Evolutionary conservation across 2,113 vertebrate genomes (phyloP).

Genomic region (Ammodytes marinus): DNA sequence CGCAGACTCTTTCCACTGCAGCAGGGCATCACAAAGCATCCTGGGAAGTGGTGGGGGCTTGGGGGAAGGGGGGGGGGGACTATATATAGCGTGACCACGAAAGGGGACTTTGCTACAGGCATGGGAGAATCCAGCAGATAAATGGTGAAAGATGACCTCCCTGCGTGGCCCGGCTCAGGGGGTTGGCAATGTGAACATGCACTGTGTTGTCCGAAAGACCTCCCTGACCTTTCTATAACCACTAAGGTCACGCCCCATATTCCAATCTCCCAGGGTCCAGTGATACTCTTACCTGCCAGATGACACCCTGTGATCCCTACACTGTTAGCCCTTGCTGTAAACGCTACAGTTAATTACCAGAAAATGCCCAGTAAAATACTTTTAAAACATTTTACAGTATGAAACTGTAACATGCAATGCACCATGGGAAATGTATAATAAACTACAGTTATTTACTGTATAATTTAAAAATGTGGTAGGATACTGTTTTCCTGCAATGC

Average conservation of each 20-base stretch:
- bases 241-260: conserved; percentile 83
- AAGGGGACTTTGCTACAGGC: conserved; percentile 58
- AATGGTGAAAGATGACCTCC: conserved; percentile 74
- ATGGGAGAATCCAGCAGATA: conserved; percentile 64
- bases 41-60: conserved; percentile 31
- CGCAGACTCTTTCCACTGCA: conserved; percentile 61
- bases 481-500: too few relatives aligned
- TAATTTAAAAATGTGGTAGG: too few relatives aligned
- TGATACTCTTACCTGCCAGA: conserved; percentile 83
- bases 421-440: too few relatives aligned
- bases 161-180: conserved; percentile 39
- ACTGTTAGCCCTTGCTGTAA: too few relatives aligned
- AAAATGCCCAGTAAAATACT: too few relatives aligned
- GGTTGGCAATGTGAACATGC: conserved; percentile 60
- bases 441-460: too few relatives aligned
- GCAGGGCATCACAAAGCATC: conserved; percentile 73
- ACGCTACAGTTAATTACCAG: too few relatives aligned
- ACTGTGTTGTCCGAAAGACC: conserved; percentile 67
- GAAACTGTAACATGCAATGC: too few relatives aligned
- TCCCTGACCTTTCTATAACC: conserved; percentile 75
- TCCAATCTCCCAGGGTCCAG: conserved; percentile 73
- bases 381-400: too few relatives aligned
- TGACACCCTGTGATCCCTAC: conserved; percentile 84
- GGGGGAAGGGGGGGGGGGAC: conserved; percentile 1
- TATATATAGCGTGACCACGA: conserved; percentile 62